These are phyloP conservation scores for Drosophila koepferae DNA, from an alignment of 2,888 invertebrate species.

Conservation along the genomic window DNA sequence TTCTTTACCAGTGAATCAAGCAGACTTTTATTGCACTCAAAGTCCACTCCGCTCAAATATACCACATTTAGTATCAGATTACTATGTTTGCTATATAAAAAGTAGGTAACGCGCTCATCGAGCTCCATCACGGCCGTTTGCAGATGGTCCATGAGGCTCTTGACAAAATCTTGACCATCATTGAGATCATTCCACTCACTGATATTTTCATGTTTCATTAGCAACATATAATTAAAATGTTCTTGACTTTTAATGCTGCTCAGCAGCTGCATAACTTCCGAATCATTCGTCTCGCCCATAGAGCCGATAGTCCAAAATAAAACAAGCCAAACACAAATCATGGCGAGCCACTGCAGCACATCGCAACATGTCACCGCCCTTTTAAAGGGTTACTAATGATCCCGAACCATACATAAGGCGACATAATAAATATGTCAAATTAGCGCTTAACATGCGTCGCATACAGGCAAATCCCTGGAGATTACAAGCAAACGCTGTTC, in stretches of 20 bases:
- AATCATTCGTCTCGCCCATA: constrained; percentile 2
- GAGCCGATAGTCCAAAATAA: constrained; percentile 12
- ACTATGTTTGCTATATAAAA: constrained; percentile 54
- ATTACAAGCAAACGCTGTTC: constrained; percentile 1
- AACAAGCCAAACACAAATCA: constrained; percentile 42
- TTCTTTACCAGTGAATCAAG: constrained; percentile 60
- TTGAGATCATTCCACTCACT: constrained; percentile 3
- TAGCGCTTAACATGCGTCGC: constrained; percentile 16
- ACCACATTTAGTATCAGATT: constrained; percentile 66
- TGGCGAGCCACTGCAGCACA: constrained; percentile 50
- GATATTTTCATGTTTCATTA: constrained; percentile 53
- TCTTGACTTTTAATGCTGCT: constrained; percentile 35
- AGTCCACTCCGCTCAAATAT: constrained; percentile 39
- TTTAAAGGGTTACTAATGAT: constrained; percentile 59
- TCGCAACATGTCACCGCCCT: constrained; percentile 37
- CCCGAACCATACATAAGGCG: neutral
- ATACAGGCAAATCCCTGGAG: constrained; percentile 2
- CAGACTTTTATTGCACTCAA: constrained; percentile 51
- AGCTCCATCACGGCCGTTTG: constrained; percentile 64
- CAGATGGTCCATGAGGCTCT: constrained; percentile 51
- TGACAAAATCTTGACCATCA: constrained; percentile 26
- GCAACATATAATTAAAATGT: constrained; percentile 51
- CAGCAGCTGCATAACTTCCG: constrained; percentile 47
- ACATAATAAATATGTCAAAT: constrained; percentile 36
- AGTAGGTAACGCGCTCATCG: constrained; percentile 63